phyloP scores from a whole-genome alignment of 2,113 vertebrate species.

The Natator depressus region DNA sequence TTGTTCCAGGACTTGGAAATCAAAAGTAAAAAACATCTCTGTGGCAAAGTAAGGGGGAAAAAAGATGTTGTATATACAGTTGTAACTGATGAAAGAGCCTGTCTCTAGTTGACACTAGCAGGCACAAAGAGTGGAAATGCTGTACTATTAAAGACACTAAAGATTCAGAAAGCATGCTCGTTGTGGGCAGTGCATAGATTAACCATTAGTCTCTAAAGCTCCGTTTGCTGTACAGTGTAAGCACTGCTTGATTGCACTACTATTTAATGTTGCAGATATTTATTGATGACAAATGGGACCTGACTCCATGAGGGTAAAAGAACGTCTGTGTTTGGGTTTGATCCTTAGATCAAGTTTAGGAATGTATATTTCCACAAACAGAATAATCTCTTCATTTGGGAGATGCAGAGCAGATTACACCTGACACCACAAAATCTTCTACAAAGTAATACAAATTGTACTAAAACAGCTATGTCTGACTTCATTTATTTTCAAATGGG shows the following conservation, averaged over 20 bases:
- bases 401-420: neutral
- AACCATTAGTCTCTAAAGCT: neutral
- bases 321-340: neutral
- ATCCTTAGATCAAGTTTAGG: neutral
- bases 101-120: neutral
- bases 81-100: neutral
- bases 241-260: neutral
- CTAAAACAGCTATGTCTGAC: neutral
- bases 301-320: neutral
- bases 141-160: neutral
- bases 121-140: neutral
- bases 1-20: constrained; percentile 9
- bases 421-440: neutral
- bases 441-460: neutral
- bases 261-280: neutral
- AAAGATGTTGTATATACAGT: neutral
- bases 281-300: neutral
- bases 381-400: neutral
- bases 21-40: neutral
- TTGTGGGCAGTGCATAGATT: neutral
- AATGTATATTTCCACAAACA: neutral
- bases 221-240: neutral
- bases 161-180: neutral
- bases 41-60: neutral
- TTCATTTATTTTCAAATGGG: neutral